Conservation (phyloP, 2,797 vertebrate genomes). For the Oreonectes daqikongensis region DNA sequence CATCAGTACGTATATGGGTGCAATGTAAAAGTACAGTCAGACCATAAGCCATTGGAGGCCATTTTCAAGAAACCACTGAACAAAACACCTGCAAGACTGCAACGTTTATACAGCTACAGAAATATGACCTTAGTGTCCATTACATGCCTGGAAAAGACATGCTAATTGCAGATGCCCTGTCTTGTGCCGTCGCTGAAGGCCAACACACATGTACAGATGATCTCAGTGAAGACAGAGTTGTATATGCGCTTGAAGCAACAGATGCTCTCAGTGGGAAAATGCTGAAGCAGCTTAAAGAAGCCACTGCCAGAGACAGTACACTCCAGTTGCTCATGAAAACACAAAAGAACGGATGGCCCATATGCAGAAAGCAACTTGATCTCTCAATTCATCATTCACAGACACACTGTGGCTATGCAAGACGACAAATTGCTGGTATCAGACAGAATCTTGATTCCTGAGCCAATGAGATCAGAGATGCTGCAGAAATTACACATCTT, state of each 20-base stretch:
- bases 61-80: conserved; percentile 19
- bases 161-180: neutral
- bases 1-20: conserved; percentile 40
- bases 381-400: neutral
- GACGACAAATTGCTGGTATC: neutral
- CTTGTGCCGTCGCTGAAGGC: neutral
- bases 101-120: neutral
- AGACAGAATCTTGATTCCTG: conserved; percentile 18
- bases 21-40: conserved; percentile 26
- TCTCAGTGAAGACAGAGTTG: neutral
- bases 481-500: conserved; percentile 7
- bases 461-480: conserved; percentile 7
- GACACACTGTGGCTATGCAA: conserved; percentile 18
- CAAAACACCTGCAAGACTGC: conserved; percentile 9
- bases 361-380: conserved; percentile 13
- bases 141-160: neutral
- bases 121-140: neutral
- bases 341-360: conserved; percentile 11
- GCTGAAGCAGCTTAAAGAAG: conserved; percentile 22
- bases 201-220: neutral
- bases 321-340: conserved; percentile 23
- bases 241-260: neutral
- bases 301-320: conserved; percentile 20
- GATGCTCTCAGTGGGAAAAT: conserved; percentile 6
- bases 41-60: conserved; percentile 48